These are phyloP conservation scores for Mythimna ferrago DNA, from an alignment of 2,888 invertebrate genomes.

Conservation along the genomic window DNA sequence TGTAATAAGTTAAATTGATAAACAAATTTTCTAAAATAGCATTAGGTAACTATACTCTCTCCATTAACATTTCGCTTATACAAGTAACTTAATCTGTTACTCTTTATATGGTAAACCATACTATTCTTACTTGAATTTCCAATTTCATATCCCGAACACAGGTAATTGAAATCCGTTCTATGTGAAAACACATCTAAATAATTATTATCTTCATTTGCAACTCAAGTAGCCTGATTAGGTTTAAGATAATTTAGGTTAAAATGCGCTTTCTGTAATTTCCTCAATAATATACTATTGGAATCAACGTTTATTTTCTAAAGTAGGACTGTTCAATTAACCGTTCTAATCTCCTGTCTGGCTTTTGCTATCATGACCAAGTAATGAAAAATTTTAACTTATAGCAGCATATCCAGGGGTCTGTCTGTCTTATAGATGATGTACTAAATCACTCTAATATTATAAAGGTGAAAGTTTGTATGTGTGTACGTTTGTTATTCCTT, in stretches of 20 bases:
- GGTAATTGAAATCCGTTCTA: constrained; percentile 5
- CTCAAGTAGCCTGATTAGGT: not conserved
- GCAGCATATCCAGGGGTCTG: not conserved
- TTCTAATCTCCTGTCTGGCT: not conserved
- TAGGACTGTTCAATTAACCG: not conserved
- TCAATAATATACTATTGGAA: not conserved
- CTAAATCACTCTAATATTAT: too few relatives aligned
- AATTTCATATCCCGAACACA: not conserved
- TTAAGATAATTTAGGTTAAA: not conserved
- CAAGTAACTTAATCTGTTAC: not conserved
- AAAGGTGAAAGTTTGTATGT: too few relatives aligned
- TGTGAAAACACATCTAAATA: constrained; percentile 1
- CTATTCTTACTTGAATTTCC: not conserved
- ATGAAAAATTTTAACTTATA: not conserved
- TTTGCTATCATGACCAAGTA: not conserved
- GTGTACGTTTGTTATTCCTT: too few relatives aligned
- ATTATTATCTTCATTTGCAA: constrained; percentile 16
- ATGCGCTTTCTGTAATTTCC: constrained; percentile 1
- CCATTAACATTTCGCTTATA: not conserved
- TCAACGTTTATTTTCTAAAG: not conserved
- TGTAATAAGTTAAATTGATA: too few relatives aligned
- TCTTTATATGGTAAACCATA: not conserved
- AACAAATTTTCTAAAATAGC: too few relatives aligned
- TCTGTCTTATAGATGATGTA: not conserved
- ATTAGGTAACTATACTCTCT: too few relatives aligned